A percentile compares a stretch with the other conserved stretches of the same genome.
phyloP scores from a whole-genome alignment of 1,140 invertebrate genomes.

The Caenorhabditis remanei region DNA sequence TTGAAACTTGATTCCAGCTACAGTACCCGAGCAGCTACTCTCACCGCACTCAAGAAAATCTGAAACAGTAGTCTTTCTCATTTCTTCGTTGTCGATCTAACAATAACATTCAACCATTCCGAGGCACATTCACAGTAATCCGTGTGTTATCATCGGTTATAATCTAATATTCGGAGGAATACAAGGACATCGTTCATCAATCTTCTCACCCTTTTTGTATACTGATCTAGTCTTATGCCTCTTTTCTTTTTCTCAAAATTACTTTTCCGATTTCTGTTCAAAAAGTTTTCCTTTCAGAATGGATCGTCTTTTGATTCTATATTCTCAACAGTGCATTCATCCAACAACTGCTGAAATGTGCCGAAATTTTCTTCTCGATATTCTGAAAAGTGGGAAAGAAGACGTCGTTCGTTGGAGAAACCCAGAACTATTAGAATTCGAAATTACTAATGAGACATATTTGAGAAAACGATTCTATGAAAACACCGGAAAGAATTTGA shows the following conservation, averaged over 20 bases:
- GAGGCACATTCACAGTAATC: too few relatives aligned
- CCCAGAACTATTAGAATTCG: background rate
- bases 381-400: background rate
- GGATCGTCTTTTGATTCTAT: background rate
- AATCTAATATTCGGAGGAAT: conserved; percentile 12
- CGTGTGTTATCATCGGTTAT: background rate
- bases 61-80: too few relatives aligned
- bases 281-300: background rate
- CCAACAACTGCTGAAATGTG: background rate
- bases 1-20: too few relatives aligned
- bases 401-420: background rate
- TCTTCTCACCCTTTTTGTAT: background rate
- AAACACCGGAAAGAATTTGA: background rate
- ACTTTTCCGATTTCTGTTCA: too few relatives aligned
- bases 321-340: background rate
- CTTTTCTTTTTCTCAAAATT: background rate
- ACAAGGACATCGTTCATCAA: background rate
- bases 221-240: background rate
- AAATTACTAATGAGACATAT: background rate
- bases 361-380: background rate
- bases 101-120: too few relatives aligned
- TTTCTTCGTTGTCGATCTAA: too few relatives aligned
- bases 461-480: background rate
- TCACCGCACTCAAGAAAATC: too few relatives aligned
- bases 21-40: too few relatives aligned